These are phyloP conservation scores for Atopsyche davidsoni DNA, from an alignment of 1,140 invertebrate species.

Conservation along the genomic window DNA sequence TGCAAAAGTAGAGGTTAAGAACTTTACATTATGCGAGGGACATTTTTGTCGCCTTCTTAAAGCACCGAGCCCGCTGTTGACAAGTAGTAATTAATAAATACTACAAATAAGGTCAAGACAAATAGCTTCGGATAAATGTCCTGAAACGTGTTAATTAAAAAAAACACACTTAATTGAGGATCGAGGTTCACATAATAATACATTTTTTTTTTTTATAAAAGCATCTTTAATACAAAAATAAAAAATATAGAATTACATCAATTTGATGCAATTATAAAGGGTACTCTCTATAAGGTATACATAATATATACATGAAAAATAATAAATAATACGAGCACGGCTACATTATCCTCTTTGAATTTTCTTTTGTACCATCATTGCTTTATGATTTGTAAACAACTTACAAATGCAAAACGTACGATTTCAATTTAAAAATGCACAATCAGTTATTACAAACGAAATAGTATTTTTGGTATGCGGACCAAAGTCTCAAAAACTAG, in stretches of 20 bases:
- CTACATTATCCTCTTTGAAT: too few relatives aligned
- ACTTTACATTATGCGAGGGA: too few relatives aligned
- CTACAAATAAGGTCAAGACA: background rate
- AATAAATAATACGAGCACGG: conserved; percentile 19
- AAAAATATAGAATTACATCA: conserved; percentile 28
- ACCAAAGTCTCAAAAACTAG: too few relatives aligned
- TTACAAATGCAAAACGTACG: too few relatives aligned
- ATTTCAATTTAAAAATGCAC: too few relatives aligned
- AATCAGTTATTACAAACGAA: too few relatives aligned
- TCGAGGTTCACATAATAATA: background rate
- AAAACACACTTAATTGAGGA: background rate
- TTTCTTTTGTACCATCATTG: too few relatives aligned
- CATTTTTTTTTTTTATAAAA: conserved; percentile 13
- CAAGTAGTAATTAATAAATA: conserved; percentile 1
- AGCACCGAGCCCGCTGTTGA: too few relatives aligned
- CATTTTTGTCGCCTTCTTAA: too few relatives aligned
- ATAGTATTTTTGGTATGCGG: too few relatives aligned
- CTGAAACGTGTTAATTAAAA: background rate
- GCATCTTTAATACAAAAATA: conserved; percentile 30
- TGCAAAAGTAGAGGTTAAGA: too few relatives aligned
- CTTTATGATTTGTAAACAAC: too few relatives aligned
- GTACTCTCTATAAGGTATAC: conserved; percentile 5
- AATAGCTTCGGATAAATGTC: background rate
- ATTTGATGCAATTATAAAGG: conserved; percentile 26
- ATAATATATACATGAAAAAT: conserved; percentile 21